Evolutionary conservation across 2,113 vertebrate species (phyloP), one percentile per base, ranked within the genome.

Genomic region (Dipodomys merriami): DNA sequence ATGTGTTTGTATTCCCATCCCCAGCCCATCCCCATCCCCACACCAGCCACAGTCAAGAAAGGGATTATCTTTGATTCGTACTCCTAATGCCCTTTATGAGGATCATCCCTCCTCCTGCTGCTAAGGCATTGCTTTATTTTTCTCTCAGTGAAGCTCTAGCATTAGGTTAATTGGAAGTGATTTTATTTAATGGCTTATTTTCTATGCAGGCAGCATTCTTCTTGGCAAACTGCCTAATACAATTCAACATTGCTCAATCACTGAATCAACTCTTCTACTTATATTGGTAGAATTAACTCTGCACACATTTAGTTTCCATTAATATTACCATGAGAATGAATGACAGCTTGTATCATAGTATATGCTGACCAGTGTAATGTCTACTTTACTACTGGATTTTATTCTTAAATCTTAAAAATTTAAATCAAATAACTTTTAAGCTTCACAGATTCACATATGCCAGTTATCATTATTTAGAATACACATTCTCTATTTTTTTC

Each of bases 131-230:
- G 64, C 44, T 85, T 91, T 74, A 35, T 83, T 39, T 91, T 80
- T 53, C 67, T 67, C 35, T 68, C 64, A 86, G 0, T 57, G n/a
- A 88, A 88, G 16, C 12, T 64, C 39, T 65, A 20, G n/a, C 68
- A 78, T 72, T 82, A 62, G 53, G 72, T 73, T 78, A 67, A 30
- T 30, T 73, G 30, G 23, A 93, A 91, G 22, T 57, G 18, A 83
- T 27, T 92, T 86, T 95, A 94, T 86, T 67, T 88, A 91, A 91
- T 86, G 71, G 46, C 65, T 88, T 87, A 84, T 83, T 92, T 88
- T 85, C 83, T 92, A 57, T 78, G 49, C 23, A 69, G 65, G 87
- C n/a, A 83, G 71, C 5, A 57, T 25, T 57, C 69, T 82, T 88
- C 44, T 72, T 77, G 33, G 49, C 25, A 62, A 94, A 80, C 4